Base-by-base conservation (phyloP, 1,140 invertebrate genomes). In the Solen grandis region DNA sequence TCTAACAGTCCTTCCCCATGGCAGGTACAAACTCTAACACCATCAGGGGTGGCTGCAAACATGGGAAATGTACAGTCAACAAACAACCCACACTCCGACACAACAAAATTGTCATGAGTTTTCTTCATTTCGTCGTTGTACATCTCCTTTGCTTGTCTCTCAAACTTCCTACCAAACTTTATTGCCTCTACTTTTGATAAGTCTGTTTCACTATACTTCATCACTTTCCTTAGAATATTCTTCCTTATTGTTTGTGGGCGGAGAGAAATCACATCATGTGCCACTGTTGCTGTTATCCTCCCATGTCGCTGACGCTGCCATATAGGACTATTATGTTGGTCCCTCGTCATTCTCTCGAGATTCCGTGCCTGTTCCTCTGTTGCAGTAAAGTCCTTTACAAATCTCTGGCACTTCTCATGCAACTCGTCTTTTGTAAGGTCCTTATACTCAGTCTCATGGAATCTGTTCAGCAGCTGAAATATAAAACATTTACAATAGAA, bases 351-450 rank as follows among this genome's bases (percentile, higher is more conserved):
- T 19, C n/a, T 27, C 29, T 57, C 54, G n/a, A 57, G 29, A 57
- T 57, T 57, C 54, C 29, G n/a, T 57, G 54, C 54, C 54, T 57
- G 54, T 57, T 57, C n/a, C 54, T 57, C 54, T 57, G n/a, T 10
- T 57, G 29, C 54, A 8, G n/a, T 57, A 27, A 57, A 57, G n/a
- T 57, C 54, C 22, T 41, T 27, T 14, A 68, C 33, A 22, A 68
- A 38, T 8, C n/a, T 33, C 25, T 63, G 25, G 60, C 60, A 63
- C n/a, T 27, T 27, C 60, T 33, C n/a, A n/a, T 63, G 8, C 60
- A 63, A 10, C 35, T 25, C 31, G 25, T 25, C 52, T 25, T 54
- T 25, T 22, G n/a, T 54, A 25, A 22, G 52, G 52, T 19, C 52
- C 27, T 54, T 25, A 22, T 54, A 25, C 19, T 19, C 4, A 54